phyloP scores from a whole-genome alignment of 2,888 invertebrate species.

The Torymus texanus region DNA sequence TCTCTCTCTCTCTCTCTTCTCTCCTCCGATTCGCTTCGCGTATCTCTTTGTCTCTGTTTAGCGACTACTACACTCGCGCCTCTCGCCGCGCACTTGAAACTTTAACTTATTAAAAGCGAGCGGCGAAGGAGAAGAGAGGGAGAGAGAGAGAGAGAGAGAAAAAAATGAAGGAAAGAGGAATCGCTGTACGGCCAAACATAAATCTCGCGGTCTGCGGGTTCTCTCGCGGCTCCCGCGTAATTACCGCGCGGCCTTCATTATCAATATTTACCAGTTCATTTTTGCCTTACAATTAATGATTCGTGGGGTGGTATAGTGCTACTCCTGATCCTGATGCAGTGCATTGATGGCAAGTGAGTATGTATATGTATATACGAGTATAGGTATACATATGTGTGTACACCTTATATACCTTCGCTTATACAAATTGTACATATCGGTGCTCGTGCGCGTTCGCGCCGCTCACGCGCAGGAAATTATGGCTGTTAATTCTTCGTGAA shows the following conservation, averaged over 20 bases:
- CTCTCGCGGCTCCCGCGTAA: constrained; percentile 36
- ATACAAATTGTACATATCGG: constrained; percentile 24
- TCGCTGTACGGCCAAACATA: constrained; percentile 29
- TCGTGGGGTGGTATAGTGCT: background rate
- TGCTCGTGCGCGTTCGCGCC: too few relatives aligned
- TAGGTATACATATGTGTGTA: background rate
- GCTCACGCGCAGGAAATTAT: background rate
- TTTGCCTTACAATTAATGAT: constrained; percentile 49
- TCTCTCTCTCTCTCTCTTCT: constrained; percentile 57
- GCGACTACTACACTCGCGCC: constrained; percentile 32
- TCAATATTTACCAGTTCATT: constrained; percentile 54
- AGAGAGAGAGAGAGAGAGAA: background rate
- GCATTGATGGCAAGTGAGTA: background rate
- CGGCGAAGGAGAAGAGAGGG: background rate
- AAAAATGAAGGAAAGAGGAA: constrained; percentile 9
- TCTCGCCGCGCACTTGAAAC: constrained; percentile 37
- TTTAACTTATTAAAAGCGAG: constrained; percentile 52
- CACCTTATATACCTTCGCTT: constrained; percentile 4
- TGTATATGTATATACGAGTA: background rate
- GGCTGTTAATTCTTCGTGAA: constrained; percentile 13
- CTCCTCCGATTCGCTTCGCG: constrained; percentile 58
- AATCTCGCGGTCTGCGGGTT: constrained; percentile 43
- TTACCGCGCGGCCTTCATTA: constrained; percentile 52
- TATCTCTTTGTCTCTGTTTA: constrained; percentile 46
- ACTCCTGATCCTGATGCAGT: too few relatives aligned